These are phyloP conservation scores for Betta splendens DNA, from an alignment of 2,797 vertebrate genomes.

Conservation along the genomic window DNA sequence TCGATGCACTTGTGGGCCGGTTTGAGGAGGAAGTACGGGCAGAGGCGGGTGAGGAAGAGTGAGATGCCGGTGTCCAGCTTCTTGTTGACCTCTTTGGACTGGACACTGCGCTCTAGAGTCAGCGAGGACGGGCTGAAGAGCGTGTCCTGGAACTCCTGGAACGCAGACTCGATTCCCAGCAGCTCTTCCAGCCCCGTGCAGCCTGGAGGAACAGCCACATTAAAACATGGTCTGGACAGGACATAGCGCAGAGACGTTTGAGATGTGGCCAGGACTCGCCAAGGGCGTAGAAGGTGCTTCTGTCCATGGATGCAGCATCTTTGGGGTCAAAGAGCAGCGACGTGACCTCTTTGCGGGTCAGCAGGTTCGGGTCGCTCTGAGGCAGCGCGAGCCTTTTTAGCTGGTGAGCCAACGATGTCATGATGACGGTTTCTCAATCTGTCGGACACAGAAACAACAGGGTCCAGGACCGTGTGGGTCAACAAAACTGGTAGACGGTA, in stretches of 20 bases:
- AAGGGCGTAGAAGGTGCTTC: conserved; percentile 90
- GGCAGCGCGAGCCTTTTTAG: conserved; percentile 91
- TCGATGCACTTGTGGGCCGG: conserved; percentile 97
- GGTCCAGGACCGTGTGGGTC: too few species aligned
- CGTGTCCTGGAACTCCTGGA: conserved; percentile 87
- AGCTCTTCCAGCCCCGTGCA: conserved; percentile 95
- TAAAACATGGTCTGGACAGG: too few species aligned
- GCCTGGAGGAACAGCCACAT: conserved; percentile 70
- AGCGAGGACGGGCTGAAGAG: conserved; percentile 89
- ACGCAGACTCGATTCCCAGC: conserved; percentile 88
- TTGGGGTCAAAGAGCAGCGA: conserved; percentile 91
- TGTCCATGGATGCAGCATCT: conserved; percentile 89
- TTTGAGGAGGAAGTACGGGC: conserved; percentile 94
- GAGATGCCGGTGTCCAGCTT: conserved; percentile 88
- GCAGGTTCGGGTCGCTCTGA: conserved; percentile 86
- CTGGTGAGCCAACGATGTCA: conserved; percentile 95
- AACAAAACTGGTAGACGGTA: too few species aligned
- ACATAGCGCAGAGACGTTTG: background rate
- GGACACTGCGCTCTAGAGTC: conserved; percentile 90
- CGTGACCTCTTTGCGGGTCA: conserved; percentile 78
- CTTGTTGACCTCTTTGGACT: conserved; percentile 89
- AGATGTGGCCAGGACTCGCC: conserved; percentile 75
- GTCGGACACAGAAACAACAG: conserved; percentile 3
- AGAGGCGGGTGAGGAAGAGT: conserved; percentile 89
- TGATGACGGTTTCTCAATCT: conserved; percentile 48